Evolutionary conservation across 2,113 vertebrate genomes (phyloP), one percentile per base, ranked within the genome.

Genomic region (Periophthalmodon schlosseri): DNA sequence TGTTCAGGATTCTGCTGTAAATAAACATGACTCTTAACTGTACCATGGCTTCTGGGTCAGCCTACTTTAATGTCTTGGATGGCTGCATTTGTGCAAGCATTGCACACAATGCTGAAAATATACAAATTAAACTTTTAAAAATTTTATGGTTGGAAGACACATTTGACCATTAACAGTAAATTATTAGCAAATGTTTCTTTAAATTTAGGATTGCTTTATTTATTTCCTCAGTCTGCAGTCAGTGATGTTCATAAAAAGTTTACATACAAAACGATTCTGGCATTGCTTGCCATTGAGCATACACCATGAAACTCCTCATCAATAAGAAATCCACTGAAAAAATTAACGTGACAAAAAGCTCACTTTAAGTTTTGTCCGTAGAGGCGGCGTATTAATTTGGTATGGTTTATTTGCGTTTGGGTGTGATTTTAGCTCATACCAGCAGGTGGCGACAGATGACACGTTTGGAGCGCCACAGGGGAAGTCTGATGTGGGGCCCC

Each of bases 21-120:
- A 95, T 95, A 95, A 95, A 95, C 88, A 91, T 92, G 93, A 95
- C 91, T 93, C 91, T 28, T 93, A 94, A 93, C 93, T 94, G 94
- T 94, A 94, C 52, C 18, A 0, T 14, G 56, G 23, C 58, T 10
- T 18, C 84, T 65, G 18, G 5, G 20, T 56, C 52, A 15, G 49
- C 24, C 23, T 10, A 57, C 60, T 8, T 34, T 18, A 18, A 1
- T 18, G 24, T 63, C 36, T 14, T 8, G n/a, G 2, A n/a, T 9
- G 47, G n/a, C 13, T 54, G 5, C 8, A 12, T 58, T 60, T 60
- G 21, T 56, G 20, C 10, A 23, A 57, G 56, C 56, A 12, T 57
- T n/a, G 54, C 12, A 20, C 5, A 1, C 16, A 52, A 20, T 6
- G 49, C 16, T 18, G 16, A 52, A 52, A 20, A 52, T 52, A 52